A percentile compares a stretch with the other conserved stretches of the same genome.
Evolutionary conservation across 2,797 vertebrate genomes (phyloP).

Genomic region (Onychomys torridus): DNA sequence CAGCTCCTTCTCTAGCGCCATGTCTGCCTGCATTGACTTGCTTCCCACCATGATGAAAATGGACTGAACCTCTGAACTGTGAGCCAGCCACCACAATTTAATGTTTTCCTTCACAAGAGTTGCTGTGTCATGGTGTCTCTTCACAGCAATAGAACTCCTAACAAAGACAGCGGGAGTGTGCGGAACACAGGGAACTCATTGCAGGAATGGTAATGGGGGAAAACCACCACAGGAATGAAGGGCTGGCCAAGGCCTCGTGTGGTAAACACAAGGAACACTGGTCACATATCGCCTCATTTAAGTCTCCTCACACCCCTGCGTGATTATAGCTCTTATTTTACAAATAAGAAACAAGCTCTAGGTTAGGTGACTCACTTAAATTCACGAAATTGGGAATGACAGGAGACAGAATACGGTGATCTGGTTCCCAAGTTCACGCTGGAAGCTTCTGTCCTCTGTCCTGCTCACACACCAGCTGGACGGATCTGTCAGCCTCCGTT

Average conservation of each 20-base stretch:
- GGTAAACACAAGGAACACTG: background rate
- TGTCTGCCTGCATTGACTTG: background rate
- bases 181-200: no score
- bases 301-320: background rate
- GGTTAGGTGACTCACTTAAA: background rate
- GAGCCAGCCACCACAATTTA: background rate
- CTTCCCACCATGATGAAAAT: background rate
- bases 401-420: background rate
- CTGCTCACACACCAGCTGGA: background rate
- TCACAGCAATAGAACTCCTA: background rate
- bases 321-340: background rate
- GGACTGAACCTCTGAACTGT: background rate
- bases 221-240: rapidly evolving
- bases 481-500: background rate
- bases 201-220: background rate
- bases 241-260: background rate
- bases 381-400: background rate
- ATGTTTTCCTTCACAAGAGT: background rate
- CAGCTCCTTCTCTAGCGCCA: background rate
- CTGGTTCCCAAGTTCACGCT: background rate
- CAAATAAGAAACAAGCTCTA: background rate
- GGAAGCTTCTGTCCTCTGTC: background rate
- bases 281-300: background rate
- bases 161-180: background rate
- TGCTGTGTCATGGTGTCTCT: background rate